These are phyloP conservation scores for Caenorhabditis panamensis DNA, from an alignment of 2,888 invertebrate genomes.

Conservation along the genomic window DNA sequence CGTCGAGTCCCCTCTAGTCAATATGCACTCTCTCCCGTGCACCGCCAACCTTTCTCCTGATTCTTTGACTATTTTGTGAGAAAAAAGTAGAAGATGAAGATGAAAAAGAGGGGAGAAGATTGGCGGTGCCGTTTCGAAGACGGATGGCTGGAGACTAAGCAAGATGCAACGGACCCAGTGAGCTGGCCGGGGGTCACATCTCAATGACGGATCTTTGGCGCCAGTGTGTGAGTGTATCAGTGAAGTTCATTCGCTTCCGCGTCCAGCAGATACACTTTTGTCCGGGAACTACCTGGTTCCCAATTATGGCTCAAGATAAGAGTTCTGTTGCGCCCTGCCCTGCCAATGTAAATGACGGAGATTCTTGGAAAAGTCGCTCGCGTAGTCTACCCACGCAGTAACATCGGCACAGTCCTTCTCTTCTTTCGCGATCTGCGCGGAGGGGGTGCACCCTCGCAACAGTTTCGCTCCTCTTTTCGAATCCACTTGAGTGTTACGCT, in stretches of 20 bases:
- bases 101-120: slow-evolving; percentile 18
- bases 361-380: slow-evolving; percentile 36
- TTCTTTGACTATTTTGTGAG: slow-evolving; percentile 42
- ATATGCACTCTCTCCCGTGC: slow-evolving; percentile 7
- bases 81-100: slow-evolving; percentile 53
- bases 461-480: slow-evolving; percentile 59
- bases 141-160: slow-evolving; percentile 9
- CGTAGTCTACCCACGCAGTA: slow-evolving; percentile 52
- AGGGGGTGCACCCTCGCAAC: slow-evolving; percentile 34
- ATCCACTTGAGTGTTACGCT: slow-evolving; percentile 59
- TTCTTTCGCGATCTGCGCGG: slow-evolving; percentile 4
- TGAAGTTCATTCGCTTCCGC: slow-evolving; percentile 1
- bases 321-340: too few relatives aligned
- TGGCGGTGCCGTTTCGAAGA: slow-evolving; percentile 17
- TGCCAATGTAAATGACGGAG: slow-evolving; percentile 22
- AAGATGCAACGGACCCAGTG: not conserved
- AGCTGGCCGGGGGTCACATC: slow-evolving; percentile 31
- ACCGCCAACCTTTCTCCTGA: slow-evolving; percentile 31
- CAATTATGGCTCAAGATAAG: not conserved
- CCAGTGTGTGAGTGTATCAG: not conserved
- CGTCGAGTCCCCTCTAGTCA: slow-evolving; percentile 10
- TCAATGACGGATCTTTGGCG: slow-evolving; percentile 18
- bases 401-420: slow-evolving; percentile 36
- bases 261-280: not conserved
- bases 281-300: not conserved